Percentiles rank a stretch among this genome's conserved stretches.
Conservation (phyloP, 1,140 invertebrate species). For the Armadillidium nasatum region DNA sequence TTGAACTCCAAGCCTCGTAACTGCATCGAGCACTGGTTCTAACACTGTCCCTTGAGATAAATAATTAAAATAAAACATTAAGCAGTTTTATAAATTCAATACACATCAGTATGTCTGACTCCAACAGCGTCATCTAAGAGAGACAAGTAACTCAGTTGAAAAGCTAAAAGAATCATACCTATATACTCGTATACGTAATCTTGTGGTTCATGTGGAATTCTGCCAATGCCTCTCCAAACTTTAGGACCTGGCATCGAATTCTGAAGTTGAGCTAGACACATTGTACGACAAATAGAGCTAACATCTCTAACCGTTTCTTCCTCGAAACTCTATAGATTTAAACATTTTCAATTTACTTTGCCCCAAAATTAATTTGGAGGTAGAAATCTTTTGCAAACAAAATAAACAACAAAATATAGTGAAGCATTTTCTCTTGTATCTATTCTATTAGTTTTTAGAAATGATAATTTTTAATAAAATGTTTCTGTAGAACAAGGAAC, state of each 20-base stretch:
- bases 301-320: constrained; percentile 63
- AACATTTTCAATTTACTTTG: too few species aligned
- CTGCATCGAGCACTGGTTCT: constrained; percentile 65
- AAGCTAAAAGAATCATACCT: constrained; percentile 50
- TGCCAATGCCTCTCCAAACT: constrained; percentile 58
- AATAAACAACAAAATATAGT: too few species aligned
- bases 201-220: constrained; percentile 51
- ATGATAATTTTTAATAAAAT: too few species aligned
- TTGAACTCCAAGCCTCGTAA: constrained; percentile 51
- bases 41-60: constrained; percentile 61
- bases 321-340: constrained; percentile 50
- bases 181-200: constrained; percentile 61
- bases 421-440: too few species aligned
- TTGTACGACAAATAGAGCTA: constrained; percentile 64
- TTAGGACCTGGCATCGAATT: constrained; percentile 66
- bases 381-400: too few species aligned
- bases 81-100: not conserved
- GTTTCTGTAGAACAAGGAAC: too few species aligned
- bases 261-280: constrained; percentile 67
- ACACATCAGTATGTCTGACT: too few species aligned
- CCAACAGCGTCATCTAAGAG: too few species aligned
- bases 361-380: too few species aligned
- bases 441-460: too few species aligned
- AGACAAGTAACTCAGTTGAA: too few species aligned
- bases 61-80: constrained; percentile 43